Evolutionary conservation across 2,888 invertebrate species (phyloP).

Genomic region (Drosophila demipolita): DNA sequence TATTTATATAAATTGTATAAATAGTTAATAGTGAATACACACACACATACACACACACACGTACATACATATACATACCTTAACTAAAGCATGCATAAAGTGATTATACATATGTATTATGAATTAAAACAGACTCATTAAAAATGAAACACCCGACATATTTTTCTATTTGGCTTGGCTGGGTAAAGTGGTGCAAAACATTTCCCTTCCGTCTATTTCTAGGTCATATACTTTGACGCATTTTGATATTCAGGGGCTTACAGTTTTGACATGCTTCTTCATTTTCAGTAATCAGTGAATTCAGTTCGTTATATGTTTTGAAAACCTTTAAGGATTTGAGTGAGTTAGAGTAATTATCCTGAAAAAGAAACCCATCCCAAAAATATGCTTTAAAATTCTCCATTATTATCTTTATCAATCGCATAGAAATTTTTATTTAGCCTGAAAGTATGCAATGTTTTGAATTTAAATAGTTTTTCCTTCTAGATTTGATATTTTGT

Average conservation of each 20-base stretch:
- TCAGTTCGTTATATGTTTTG: not conserved
- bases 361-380: not conserved
- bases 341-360: not conserved
- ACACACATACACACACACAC: slow-evolving; percentile 48
- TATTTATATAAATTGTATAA: slow-evolving; percentile 77
- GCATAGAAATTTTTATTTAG: not conserved
- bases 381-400: too few species aligned
- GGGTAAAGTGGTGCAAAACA: not conserved
- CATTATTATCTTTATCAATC: too few species aligned
- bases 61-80: slow-evolving; percentile 48
- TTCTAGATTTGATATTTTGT: not conserved
- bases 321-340: not conserved
- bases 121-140: slow-evolving; percentile 68
- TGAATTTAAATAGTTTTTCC: not conserved
- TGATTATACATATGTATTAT: slow-evolving; percentile 74
- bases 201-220: not conserved
- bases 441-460: not conserved
- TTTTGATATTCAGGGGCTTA: not conserved
- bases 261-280: not conserved
- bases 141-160: slow-evolving; percentile 57
- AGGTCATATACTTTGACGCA: not conserved
- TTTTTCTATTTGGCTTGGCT: not conserved
- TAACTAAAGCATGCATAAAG: slow-evolving; percentile 77
- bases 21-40: slow-evolving; percentile 65
- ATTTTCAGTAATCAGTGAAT: not conserved